phyloP scores from a whole-genome alignment of 2,888 invertebrate genomes.

The Amphipyra berbera region DNA sequence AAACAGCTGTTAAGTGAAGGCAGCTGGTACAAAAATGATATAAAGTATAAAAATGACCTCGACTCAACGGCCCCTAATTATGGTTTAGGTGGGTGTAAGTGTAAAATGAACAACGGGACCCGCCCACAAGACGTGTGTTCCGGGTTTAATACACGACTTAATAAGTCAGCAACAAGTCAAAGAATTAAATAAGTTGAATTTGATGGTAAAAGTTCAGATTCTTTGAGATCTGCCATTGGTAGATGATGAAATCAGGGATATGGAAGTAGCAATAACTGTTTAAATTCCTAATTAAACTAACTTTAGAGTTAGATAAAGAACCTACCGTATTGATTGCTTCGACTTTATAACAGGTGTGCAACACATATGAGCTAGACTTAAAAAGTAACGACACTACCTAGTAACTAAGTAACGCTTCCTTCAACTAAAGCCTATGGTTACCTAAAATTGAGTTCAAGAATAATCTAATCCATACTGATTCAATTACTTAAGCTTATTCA shows the following conservation, averaged over 20 bases:
- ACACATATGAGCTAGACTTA: no score
- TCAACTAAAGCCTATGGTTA: no score
- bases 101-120: constrained; percentile 57
- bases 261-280: no score
- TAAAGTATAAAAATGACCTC: constrained; percentile 52
- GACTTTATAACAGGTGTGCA: no score
- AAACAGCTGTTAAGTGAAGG: constrained; percentile 46
- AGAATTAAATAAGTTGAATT: constrained; percentile 12
- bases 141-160: constrained; percentile 59
- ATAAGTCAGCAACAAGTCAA: constrained; percentile 30
- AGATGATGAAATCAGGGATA: background rate
- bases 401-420: no score
- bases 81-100: constrained; percentile 58
- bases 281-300: no score
- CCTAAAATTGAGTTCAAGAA: no score
- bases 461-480: no score
- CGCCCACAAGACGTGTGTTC: constrained; percentile 61
- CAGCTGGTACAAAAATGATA: constrained; percentile 48
- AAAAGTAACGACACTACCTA: no score
- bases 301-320: no score
- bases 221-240: background rate
- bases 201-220: constrained; percentile 2
- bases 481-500: constrained; percentile 9
- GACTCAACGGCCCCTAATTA: constrained; percentile 59
- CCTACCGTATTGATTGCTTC: no score